Base-by-base conservation (phyloP, 1,140 invertebrate species). In the Trichonephila clavipes region DNA sequence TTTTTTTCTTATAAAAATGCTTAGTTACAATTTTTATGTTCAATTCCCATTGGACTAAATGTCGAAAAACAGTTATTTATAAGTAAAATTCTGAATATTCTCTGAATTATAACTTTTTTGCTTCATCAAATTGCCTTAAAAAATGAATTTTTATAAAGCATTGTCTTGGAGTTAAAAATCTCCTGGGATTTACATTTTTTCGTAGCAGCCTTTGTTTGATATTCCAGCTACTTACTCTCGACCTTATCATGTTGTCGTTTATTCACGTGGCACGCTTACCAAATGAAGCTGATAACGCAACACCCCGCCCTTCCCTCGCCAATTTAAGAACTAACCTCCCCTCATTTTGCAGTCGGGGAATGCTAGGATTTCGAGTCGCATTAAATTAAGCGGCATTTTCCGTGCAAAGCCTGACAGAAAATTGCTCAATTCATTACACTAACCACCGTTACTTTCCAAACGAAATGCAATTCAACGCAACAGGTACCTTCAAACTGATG, bases 401-500 rank as follows among this genome's bases (percentile, higher is more conserved):
- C 72, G 72, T 77, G 72, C 72, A 2, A 77, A 77, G 16, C 14
- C 28, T 77, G 72, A 77, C 72, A 85, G 83, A 58, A 59, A 85
- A 85, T 58, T 85, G 82, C 82, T 85, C 44, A 85, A 85, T 85
- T 85, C 83, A 85, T 85, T 85, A 85, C 51, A 10, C 16, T 59
- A 85, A 59, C 21, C 83, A 14, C 14, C 83, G 6, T 6, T 59
- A 58, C 44, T 77, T 85, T 28, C 40, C 4, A 59, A 19, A n/a
- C 6, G n/a, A 85, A 59, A 21, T 24, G 19, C 58, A 40, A 28
- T 18, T 14, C 18, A 8, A 16, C 18, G 72, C 72, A 77, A 77
- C 72, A 77, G 72, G 72, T 77, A 34, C 16, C 18, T 77, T 34
- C 72, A 16, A 77, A 18, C 83, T 85, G 83, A 21, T 61, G 83